Base-by-base conservation (phyloP, 2,113 vertebrate species). In the Amphiprion percula region DNA sequence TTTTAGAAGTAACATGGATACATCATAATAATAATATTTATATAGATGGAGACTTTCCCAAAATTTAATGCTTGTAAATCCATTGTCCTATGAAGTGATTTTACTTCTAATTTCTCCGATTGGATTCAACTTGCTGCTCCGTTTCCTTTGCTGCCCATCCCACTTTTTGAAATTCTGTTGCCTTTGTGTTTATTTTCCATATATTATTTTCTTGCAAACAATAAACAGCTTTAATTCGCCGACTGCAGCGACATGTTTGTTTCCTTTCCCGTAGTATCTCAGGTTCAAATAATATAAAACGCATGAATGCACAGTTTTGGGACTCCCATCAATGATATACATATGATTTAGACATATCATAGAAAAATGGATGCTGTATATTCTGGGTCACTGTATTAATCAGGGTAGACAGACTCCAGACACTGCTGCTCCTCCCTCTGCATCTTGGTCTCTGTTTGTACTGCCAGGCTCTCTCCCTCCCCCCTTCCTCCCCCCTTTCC, bases 321-420 rank as follows among this genome's bases (percentile, higher is more conserved):
- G 11, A 2, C 33, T 16, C 47, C 16, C 49, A 52, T 2, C 21
- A 52, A 52, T 52, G 2, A 52, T 7, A 19, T 21, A 52, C 21
- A 21, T n/a, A 52, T 9, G 8, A n/a, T n/a, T 52, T 46, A 21
- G 50, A 59, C 21, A 26, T 37, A 60, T 67, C 53, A 41, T 14
- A 21, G 15, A 24, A 19, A 44, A 26, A 28, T 24, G 24, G 4
- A 60, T 61, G 56, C 33, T 46, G 63, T 62, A 58, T 74, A 85
- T 87, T 88, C 77, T 90, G 83, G 81, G 88, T 87, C 86, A 88
- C 39, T 74, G 70, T 85, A 85, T 81, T 86, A 87, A 91, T 90
- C 72, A 79, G 80, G 39, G 74, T 39, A 85, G 84, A 86, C 83
- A 92, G 87, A 82, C 77, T 87, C 80, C 81, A 90, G 90, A 91